Evolutionary conservation across 2,113 vertebrate species (phyloP).

Genomic region (Talpa occidentalis): DNA sequence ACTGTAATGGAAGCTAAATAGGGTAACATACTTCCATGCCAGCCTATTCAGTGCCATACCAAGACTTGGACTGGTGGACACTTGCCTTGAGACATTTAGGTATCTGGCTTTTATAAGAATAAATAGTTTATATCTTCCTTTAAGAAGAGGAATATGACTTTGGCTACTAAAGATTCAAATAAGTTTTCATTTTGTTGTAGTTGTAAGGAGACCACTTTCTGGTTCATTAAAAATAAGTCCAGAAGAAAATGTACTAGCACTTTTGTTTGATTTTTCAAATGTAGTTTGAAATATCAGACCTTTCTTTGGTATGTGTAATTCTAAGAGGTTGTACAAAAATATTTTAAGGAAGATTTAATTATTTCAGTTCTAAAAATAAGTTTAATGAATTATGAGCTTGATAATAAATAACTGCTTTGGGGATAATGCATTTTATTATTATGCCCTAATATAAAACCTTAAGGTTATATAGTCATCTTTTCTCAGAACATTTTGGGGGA

Average conservation of each 20-base stretch:
- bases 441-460: not conserved
- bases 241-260: not conserved
- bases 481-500: conserved; percentile 17
- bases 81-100: not conserved
- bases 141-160: conserved; percentile 4
- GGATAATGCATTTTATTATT: not conserved
- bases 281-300: not conserved
- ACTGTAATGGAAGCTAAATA: conserved; percentile 45
- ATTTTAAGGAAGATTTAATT: conserved; percentile 45
- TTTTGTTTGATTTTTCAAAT: conserved; percentile 15
- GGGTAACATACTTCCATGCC: not conserved
- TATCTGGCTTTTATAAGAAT: conserved; percentile 56
- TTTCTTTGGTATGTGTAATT: not conserved
- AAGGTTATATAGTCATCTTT: not conserved
- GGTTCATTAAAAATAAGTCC: not conserved
- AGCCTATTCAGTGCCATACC: not conserved
- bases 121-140: conserved; percentile 32
- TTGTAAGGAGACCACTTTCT: conserved; percentile 22
- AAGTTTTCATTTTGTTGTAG: conserved; percentile 21
- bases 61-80: not conserved
- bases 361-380: not conserved
- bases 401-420: not conserved
- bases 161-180: conserved; percentile 26
- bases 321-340: conserved; percentile 5
- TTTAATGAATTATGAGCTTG: not conserved